Evolutionary conservation across 2,797 vertebrate genomes (phyloP).

Genomic region (Ceryle rudis): DNA sequence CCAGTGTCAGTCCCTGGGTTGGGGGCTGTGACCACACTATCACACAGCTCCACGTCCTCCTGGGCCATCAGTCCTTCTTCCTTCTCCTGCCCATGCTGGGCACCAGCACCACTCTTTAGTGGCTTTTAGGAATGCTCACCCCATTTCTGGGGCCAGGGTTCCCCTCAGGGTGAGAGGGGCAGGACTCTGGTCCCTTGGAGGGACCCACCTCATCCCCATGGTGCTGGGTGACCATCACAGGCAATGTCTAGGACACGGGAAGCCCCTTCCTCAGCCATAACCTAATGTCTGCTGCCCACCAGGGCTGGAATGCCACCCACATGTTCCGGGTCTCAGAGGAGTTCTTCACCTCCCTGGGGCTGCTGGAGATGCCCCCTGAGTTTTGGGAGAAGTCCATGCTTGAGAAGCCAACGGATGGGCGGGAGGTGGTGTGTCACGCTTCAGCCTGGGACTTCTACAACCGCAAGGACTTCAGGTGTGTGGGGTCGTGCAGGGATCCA

Average conservation of each 20-base stretch:
- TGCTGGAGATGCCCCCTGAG: conserved; percentile 87
- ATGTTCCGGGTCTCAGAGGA: conserved; percentile 93
- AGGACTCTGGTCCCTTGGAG: background rate
- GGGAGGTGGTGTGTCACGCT: conserved; percentile 95
- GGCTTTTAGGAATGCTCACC: background rate
- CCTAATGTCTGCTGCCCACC: background rate
- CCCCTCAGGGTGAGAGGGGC: background rate
- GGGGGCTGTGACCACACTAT: accelerated
- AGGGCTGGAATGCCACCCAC: conserved; percentile 88
- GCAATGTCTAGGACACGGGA: background rate
- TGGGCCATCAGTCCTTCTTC: background rate
- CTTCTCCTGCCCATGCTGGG: background rate
- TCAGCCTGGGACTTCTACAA: conserved; percentile 99
- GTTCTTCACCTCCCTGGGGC: conserved; percentile 92
- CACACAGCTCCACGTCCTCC: background rate
- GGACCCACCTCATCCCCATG: accelerated
- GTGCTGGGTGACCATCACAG: background rate
- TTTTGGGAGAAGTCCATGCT: conserved; percentile 94
- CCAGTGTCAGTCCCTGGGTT: background rate
- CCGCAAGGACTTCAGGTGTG: conserved; percentile 94
- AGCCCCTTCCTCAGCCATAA: background rate
- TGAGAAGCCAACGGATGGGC: conserved; percentile 85
- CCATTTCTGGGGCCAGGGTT: background rate
- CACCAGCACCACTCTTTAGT: background rate
- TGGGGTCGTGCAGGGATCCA: background rate